These are phyloP conservation scores for Istiophorus platypterus DNA, from an alignment of 2,113 vertebrate species.

Conservation along the genomic window DNA sequence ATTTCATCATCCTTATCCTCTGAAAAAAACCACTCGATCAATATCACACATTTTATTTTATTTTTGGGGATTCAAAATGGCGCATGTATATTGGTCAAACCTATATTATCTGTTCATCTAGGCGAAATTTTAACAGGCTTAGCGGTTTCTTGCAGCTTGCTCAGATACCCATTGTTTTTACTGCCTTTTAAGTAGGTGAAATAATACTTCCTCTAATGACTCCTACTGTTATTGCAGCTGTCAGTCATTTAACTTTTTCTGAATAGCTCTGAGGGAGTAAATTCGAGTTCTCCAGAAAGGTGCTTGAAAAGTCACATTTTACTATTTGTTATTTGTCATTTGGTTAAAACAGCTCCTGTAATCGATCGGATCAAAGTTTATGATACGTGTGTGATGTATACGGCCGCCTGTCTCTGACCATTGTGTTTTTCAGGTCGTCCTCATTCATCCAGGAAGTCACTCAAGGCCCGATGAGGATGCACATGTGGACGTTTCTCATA, in stretches of 20 bases:
- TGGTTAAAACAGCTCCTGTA: no score
- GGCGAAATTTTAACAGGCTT: background rate
- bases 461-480: constrained; percentile 37
- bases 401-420: constrained; percentile 6
- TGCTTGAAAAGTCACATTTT: background rate
- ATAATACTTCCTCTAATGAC: background rate
- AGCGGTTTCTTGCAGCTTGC: background rate
- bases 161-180: background rate
- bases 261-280: background rate
- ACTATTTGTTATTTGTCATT: background rate
- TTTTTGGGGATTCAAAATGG: background rate
- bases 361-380: background rate
- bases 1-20: no score
- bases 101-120: background rate
- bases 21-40: no score
- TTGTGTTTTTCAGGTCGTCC: constrained; percentile 49
- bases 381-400: constrained; percentile 1
- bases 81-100: no score
- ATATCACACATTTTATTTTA: background rate
- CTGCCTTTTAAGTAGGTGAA: background rate
- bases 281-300: background rate
- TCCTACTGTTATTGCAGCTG: background rate
- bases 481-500: constrained; percentile 74
- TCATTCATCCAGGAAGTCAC: constrained; percentile 44
- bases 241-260: background rate